Base-by-base conservation (phyloP, 2,797 vertebrate species). In the Hybognathus amarus region DNA sequence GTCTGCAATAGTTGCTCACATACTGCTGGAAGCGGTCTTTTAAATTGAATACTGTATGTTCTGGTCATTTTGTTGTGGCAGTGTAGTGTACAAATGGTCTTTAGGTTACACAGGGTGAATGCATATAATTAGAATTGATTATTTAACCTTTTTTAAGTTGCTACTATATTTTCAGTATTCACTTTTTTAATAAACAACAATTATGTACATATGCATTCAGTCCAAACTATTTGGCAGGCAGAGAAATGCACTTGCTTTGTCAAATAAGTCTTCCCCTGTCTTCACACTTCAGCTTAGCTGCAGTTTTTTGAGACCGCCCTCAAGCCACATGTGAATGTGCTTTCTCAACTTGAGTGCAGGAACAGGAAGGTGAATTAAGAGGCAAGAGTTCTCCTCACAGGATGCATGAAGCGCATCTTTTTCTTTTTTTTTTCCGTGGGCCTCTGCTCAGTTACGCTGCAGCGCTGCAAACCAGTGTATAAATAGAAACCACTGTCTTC, bases 401-500 rank as follows among this genome's bases (percentile, higher is more conserved):
- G 59, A 64, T 40, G 45, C 77, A 80, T 77, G 82, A 74, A 80
- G 77, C 10, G 6, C 54, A 79, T 82, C 36, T 76, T 66, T 77
- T 59, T 76, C 4, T 47, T 50, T 38, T n/a, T 52, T 73, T 38
- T 47, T 85, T 36, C n/a, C n/a, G 36, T 27, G 54, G 64, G 82
- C 80, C 81, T 80, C 2, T 52, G 27, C 56, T 84, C 54, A 22
- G 33, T 66, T 75, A n/a, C 33, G 11, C 47, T 80, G 73, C 85
- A 78, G 67, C 70, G 8, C 56, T 83, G 83, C 74, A 79, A 75
- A 75, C 68, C 67, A 69, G 79, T 74, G 11, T 82, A 80, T 79
- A 85, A 84, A 87, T 77, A 75, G 83, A 88, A 89, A 90, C 81
- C 82, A 2, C 38, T 38, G 76, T 83, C 86, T 87, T 88, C 87